Evolutionary conservation across 2,888 invertebrate species (phyloP).

Genomic region (Apamea sordens): DNA sequence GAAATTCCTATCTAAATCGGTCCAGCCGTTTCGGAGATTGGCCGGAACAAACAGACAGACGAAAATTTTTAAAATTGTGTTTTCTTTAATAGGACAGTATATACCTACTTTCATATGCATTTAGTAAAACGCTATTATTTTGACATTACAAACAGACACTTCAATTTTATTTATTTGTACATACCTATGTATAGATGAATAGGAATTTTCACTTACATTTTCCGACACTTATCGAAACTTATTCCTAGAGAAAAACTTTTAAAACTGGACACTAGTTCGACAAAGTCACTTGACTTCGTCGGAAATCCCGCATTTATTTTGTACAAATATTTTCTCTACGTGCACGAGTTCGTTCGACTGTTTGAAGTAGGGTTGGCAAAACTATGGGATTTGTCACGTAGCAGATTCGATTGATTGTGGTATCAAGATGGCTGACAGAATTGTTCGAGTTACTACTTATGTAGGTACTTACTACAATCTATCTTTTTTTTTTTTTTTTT

Average conservation of each 20-base stretch:
- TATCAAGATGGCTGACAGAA: neutral
- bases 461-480: neutral
- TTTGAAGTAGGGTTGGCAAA: constrained; percentile 22
- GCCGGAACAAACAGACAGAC: neutral
- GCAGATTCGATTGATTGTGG: neutral
- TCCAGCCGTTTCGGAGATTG: neutral
- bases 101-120: neutral
- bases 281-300: constrained; percentile 11
- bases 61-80: too few relatives aligned
- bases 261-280: constrained; percentile 5
- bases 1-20: neutral
- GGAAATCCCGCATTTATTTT: constrained; percentile 16
- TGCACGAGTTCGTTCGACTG: constrained; percentile 12
- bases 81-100: too few relatives aligned
- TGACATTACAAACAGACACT: neutral
- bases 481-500: too few relatives aligned
- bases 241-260: neutral
- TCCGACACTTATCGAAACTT: neutral
- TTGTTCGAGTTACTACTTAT: neutral
- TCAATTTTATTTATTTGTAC: neutral
- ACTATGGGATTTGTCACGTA: constrained; percentile 1
- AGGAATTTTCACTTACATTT: neutral
- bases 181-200: neutral
- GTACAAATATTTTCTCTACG: constrained; percentile 30
- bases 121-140: neutral